Percentiles rank a stretch among this genome's conserved stretches.
These are phyloP conservation scores for Electrona antarctica DNA, from an alignment of 2,113 vertebrate species.

Conservation along the genomic window DNA sequence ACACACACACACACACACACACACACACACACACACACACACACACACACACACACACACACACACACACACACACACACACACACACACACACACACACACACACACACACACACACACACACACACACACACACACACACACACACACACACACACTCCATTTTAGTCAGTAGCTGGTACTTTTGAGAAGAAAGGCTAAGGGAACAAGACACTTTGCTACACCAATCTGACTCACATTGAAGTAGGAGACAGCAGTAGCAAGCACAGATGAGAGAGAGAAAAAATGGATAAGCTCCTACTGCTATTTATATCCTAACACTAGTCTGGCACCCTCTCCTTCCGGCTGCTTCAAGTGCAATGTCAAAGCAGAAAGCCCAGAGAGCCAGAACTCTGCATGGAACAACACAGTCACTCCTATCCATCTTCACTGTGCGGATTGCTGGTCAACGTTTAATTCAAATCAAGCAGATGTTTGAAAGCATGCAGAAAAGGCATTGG, in stretches of 20 bases:
- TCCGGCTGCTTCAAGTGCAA: conserved; percentile 53
- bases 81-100: neutral
- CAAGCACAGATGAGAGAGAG: conserved; percentile 67
- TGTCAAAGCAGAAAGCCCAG: conserved; percentile 45
- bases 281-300: conserved; percentile 63
- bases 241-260: conserved; percentile 56
- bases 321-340: conserved; percentile 63
- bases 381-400: conserved; percentile 22
- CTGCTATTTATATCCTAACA: conserved; percentile 74
- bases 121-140: neutral
- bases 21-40: neutral
- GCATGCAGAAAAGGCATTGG: neutral
- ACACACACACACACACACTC: neutral
- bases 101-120: neutral
- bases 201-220: conserved; percentile 22
- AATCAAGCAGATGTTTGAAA: neutral
- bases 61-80: neutral
- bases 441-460: conserved; percentile 19
- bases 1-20: neutral
- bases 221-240: conserved; percentile 35
- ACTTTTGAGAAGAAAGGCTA: conserved; percentile 8
- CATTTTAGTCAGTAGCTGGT: neutral
- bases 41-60: neutral
- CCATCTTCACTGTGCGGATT: conserved; percentile 9
- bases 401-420: conserved; percentile 19